A percentile compares a stretch with the other conserved stretches of the same genome.
Evolutionary conservation across 1,140 invertebrate genomes (phyloP).

Genomic region (Phocides pigmalion): DNA sequence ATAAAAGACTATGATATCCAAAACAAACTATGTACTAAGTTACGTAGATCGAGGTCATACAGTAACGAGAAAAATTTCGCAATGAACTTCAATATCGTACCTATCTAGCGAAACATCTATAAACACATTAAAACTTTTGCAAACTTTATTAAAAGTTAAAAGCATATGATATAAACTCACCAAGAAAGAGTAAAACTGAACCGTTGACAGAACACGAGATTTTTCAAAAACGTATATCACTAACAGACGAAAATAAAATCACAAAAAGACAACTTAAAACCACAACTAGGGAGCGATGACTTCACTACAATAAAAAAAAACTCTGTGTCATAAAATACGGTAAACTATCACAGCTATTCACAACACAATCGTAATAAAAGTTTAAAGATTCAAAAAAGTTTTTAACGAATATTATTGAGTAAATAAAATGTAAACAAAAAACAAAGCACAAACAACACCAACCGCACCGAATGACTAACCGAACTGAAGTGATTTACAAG

Average conservation of each 20-base stretch:
- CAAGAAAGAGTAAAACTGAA: neutral
- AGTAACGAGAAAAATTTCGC: too few species aligned
- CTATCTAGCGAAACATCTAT: too few species aligned
- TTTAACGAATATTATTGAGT: slow-evolving; percentile 28
- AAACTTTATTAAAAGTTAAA: too few species aligned
- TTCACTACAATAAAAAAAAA: slow-evolving; percentile 26
- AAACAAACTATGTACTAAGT: too few species aligned
- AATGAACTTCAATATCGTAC: too few species aligned
- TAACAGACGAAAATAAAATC: slow-evolving; percentile 33
- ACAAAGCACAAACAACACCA: slow-evolving; percentile 38
- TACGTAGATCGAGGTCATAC: too few species aligned
- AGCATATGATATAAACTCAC: neutral
- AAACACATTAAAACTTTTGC: too few species aligned
- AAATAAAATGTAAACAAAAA: slow-evolving; percentile 57
- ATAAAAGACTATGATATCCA: too few species aligned
- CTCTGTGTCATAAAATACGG: slow-evolving; percentile 11
- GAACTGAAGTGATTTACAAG: slow-evolving; percentile 44
- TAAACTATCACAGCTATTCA: slow-evolving; percentile 30
- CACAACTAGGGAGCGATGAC: slow-evolving; percentile 28
- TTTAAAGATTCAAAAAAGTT: slow-evolving; percentile 27
- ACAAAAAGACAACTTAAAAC: slow-evolving; percentile 36
- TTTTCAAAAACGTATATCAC: slow-evolving; percentile 19
- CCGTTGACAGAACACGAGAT: neutral
- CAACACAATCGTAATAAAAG: slow-evolving; percentile 12
- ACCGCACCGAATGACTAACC: slow-evolving; percentile 48